Percentiles rank a stretch among this genome's conserved stretches.
Conservation (phyloP, 2,797 vertebrate species). For the Gallinago nigripennis region DNA sequence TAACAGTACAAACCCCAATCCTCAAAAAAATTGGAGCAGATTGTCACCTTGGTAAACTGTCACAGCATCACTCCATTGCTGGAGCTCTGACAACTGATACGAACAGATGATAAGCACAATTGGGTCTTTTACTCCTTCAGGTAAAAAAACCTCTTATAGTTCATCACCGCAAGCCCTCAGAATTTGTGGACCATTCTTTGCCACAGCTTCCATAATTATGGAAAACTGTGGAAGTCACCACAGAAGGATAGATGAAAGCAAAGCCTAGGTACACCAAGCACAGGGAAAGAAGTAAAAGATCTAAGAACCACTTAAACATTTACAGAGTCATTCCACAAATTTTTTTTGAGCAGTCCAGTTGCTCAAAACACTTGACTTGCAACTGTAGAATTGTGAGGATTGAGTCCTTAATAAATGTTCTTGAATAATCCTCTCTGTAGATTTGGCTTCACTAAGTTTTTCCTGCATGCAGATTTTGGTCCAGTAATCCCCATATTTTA, state of each 20-base stretch:
- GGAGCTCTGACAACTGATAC: not conserved
- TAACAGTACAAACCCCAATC: not conserved
- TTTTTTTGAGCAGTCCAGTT: not conserved
- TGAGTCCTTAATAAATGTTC: not conserved
- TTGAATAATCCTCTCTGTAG: not conserved
- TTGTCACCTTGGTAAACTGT: not conserved
- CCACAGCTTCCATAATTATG: not conserved
- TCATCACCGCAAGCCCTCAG: not conserved
- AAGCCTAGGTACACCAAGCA: not conserved
- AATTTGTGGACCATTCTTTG: not conserved
- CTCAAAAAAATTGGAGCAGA: not conserved
- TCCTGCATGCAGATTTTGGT: not conserved
- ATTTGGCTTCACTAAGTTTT: not conserved
- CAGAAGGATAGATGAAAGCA: not conserved
- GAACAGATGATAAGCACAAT: not conserved
- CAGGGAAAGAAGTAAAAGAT: not conserved
- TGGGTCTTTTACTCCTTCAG: not conserved
- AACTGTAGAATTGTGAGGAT: not conserved
- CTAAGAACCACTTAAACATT: not conserved
- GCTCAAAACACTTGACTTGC: not conserved
- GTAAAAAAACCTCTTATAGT: not conserved
- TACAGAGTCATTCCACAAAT: not conserved
- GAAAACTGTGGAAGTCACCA: not conserved
- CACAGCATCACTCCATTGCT: not conserved
- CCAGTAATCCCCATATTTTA: conserved; percentile 4